phyloP scores from a whole-genome alignment of 2,888 invertebrate genomes.

The Balanococcus diminutus region DNA sequence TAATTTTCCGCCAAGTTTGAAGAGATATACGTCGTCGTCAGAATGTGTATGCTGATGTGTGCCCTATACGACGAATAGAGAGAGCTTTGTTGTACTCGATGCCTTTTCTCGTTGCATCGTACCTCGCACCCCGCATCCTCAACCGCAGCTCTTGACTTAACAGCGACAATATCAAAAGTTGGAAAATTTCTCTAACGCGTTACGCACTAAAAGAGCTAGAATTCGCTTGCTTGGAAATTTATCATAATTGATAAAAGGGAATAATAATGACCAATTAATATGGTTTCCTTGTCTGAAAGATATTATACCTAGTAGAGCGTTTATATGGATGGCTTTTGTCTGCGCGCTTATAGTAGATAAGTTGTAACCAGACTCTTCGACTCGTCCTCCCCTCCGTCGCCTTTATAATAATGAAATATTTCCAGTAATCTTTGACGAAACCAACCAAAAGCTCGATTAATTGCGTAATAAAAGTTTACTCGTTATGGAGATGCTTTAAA shows the following conservation, averaged over 20 bases:
- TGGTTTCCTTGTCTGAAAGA: constrained; percentile 38
- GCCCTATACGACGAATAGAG: background rate
- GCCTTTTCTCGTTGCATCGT: background rate
- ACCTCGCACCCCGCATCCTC: background rate
- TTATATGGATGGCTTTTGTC: background rate
- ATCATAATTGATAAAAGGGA: constrained; percentile 50
- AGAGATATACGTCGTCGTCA: constrained; percentile 12
- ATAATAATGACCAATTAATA: constrained; percentile 52
- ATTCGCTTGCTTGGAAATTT: constrained; percentile 39
- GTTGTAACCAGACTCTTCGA: no score
- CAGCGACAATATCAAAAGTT: constrained; percentile 20
- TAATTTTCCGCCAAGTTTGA: constrained; percentile 47
- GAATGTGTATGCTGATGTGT: background rate
- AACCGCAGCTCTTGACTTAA: background rate
- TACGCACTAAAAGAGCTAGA: background rate
- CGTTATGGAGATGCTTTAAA: background rate
- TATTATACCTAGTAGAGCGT: background rate
- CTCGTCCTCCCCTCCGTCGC: background rate
- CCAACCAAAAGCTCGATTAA: background rate
- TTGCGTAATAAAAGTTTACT: background rate
- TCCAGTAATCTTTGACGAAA: constrained; percentile 6
- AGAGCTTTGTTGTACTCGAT: background rate
- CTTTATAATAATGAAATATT: background rate
- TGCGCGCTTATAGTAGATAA: background rate
- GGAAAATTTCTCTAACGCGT: background rate